phyloP scores from a whole-genome alignment of 2,797 vertebrate species.

The Garrulus glandarius region DNA sequence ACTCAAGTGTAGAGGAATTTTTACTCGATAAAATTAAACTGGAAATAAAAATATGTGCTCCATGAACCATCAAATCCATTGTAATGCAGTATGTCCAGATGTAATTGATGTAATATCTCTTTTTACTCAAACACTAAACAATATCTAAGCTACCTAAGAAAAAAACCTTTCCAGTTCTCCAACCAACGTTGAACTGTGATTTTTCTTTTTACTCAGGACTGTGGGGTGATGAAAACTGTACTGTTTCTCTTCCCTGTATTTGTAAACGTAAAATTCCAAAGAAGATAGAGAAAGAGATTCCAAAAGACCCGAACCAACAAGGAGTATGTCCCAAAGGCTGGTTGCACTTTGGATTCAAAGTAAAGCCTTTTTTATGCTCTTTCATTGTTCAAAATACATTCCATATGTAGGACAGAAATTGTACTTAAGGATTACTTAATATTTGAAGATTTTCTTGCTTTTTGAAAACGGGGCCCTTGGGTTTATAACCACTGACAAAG shows the following conservation, averaged over 20 bases:
- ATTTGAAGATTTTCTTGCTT: background rate
- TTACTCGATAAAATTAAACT: background rate
- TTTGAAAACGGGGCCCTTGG: background rate
- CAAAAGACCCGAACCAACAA: constrained; percentile 77
- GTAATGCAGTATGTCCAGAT: background rate
- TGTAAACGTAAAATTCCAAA: constrained; percentile 85
- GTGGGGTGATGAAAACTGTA: constrained; percentile 83
- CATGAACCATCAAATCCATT: background rate
- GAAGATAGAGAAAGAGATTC: constrained; percentile 83
- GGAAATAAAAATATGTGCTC: background rate
- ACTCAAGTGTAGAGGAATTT: background rate
- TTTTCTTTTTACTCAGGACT: constrained; percentile 76
- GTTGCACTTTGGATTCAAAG: constrained; percentile 92
- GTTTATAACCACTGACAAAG: background rate
- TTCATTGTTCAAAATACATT: background rate
- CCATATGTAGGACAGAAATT: background rate
- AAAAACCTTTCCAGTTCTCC: background rate
- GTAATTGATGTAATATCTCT: background rate
- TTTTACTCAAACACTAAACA: background rate
- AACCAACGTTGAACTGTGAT: background rate
- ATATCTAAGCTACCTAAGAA: background rate
- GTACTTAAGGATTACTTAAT: background rate
- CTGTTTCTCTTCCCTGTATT: constrained; percentile 78
- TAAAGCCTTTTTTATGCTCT: constrained; percentile 33
- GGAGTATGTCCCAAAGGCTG: constrained; percentile 89